Base-by-base conservation (phyloP, 23 tunicate genomes). In the Styela plicata region DNA sequence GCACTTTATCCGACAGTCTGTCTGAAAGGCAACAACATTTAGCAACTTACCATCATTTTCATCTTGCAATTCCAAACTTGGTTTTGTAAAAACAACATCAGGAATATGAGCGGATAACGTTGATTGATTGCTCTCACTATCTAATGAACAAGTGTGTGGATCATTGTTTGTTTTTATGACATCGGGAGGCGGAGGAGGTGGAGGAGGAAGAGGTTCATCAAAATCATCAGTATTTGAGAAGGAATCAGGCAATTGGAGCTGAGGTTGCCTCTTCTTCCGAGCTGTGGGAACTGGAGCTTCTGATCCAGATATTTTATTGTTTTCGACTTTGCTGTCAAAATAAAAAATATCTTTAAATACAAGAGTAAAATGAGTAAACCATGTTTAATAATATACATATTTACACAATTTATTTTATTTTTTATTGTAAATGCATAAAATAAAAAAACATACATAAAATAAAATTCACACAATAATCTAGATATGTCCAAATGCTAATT, bases 181-280 rank as follows among this genome's bases (percentile, higher is more conserved):
- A 67, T 67, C 71, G 16, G 71, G 71, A 0, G 71, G 71, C 22
- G 71, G 71, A 18, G 71, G 71, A 67, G 71, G 71, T 67, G 71
- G 71, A 0, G 71, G 71, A 29, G 71, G 71, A 25, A 29, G 71
- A 27, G 31, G 2, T 27, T 67, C 31, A 24, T 67, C 71, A 44
- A 44, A 44, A 13, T 44, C 57, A 44, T 44, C 57, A 44, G 13
- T 13, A 44, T 13, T 5, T 13, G 13, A 5, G 10, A 13, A 44
- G 13, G 57, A 44, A 5, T 44, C 57, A 44, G 57, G 57, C 57
- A 13, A 13, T 13, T 44, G 57, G 69, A 76, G 34, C 35, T 76
- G 65, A 33, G 34, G 65, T 61, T 36, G 28, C 5, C 34, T 19
- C 35, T 76, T 24, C 18, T 24, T 23, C 28, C 36, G 22, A 24